Evolutionary conservation across 2,113 vertebrate genomes (phyloP).

Genomic region (Ariopsis seemanni): DNA sequence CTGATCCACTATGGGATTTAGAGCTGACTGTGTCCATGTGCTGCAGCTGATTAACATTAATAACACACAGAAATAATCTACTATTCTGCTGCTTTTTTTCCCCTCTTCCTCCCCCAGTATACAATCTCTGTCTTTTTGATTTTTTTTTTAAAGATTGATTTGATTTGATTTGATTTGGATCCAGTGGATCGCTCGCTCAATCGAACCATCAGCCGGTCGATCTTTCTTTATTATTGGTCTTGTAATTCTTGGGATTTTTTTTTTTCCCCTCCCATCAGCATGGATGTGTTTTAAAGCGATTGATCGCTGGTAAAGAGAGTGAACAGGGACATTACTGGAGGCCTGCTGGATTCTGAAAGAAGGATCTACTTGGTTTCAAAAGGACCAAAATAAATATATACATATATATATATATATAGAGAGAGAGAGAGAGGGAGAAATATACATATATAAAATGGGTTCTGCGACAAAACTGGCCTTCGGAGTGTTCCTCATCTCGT

Average conservation of each 20-base stretch:
- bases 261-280: not conserved
- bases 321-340: constrained; percentile 9
- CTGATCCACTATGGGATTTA: not conserved
- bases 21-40: not conserved
- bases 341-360: constrained; percentile 32
- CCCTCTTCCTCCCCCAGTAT: too few relatives aligned
- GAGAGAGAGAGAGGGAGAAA: too few relatives aligned
- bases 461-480: constrained; percentile 90
- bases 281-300: constrained; percentile 41
- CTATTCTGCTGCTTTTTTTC: not conserved
- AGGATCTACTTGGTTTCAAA: constrained; percentile 5
- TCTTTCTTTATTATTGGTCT: not conserved
- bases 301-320: not conserved
- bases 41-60: too few relatives aligned
- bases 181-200: not conserved
- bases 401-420: constrained; percentile 56
- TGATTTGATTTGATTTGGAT: not conserved
- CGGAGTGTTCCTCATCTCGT: constrained; percentile 93
- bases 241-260: not conserved
- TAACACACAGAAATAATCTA: not conserved
- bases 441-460: constrained; percentile 79
- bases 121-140: not conserved
- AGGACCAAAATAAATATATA: constrained; percentile 22
- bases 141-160: not conserved
- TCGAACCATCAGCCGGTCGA: not conserved